Evolutionary conservation across 1,140 invertebrate genomes (phyloP), one percentile per base, ranked within the genome.

Genomic region (Drosophila ananassae): DNA sequence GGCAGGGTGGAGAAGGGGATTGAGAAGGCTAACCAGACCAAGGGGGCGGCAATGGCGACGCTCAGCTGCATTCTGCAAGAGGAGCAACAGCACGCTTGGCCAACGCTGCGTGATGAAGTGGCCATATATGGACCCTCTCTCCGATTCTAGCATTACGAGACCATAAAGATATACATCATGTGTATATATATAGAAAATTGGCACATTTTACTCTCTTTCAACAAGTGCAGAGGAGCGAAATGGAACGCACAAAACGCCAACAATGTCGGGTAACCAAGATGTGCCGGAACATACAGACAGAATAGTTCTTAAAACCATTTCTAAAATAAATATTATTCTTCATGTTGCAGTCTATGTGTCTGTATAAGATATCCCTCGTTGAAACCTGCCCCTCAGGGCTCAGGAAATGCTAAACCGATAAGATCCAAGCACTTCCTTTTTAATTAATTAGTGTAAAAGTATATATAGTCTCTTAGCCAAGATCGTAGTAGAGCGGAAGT

Each of bases 71-170:
- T 52, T 46, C 51, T 60, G 61, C 57, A 72, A 44, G 67, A 77
- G 60, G 59, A 47, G 59, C 59, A 56, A 76, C 64, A 73, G 68
- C 74, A 87, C 83, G 82, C 82, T 87, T 87, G 82, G 82, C 71
- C 82, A 87, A 56, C 83, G 79, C 82, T 87, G 82, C 82, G 82
- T 87, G 82, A 89, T 87, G 62, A 87, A 87, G 82, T 87, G 82
- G 83, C 83, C 83, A 81, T 87, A 71, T 76, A 67, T 60, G 73
- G 47, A 32, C 55, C 56, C 78, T 54, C 58, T 59, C 48, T 28
- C 53, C 54, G 66, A 39, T 77, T 71, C 73, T 76, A 44, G 63
- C 47, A 44, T 59, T 75, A 52, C 72, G 62, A 41, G 73, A 39
- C 71, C 75, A 84, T 59, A 68, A 79, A 84, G 47, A 67, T 57